Conservation (phyloP, 1,140 invertebrate species). For the Ceratosolen solmsi region DNA sequence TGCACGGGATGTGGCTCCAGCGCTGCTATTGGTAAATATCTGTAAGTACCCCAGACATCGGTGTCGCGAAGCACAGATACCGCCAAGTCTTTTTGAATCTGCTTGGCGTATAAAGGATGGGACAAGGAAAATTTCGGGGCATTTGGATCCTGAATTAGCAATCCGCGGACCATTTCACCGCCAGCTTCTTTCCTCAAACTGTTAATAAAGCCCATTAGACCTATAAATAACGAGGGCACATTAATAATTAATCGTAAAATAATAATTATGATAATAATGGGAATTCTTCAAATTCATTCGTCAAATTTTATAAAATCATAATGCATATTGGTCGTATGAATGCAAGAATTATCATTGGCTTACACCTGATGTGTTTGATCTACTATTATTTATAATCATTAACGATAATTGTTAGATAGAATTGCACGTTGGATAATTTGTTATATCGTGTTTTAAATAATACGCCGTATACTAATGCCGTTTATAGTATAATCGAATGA, state of each 20-base stretch:
- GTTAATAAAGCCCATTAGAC: conserved; percentile 88
- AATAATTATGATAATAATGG: not conserved
- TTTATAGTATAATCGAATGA: no score
- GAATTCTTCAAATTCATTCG: no score
- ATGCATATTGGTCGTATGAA: no score
- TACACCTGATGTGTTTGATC: no score
- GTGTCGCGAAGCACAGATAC: conserved; percentile 81
- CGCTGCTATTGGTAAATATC: conserved; percentile 77
- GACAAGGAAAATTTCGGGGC: conserved; percentile 79
- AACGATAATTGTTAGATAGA: no score
- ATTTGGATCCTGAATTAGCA: conserved; percentile 79
- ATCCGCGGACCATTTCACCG: conserved; percentile 77
- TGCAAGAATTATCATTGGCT: no score
- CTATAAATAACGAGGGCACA: conserved; percentile 71
- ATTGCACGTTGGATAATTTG: no score
- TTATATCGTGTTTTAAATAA: no score
- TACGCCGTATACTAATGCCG: no score
- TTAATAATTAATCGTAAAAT: no score
- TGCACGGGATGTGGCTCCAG: conserved; percentile 68
- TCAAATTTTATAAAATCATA: no score
- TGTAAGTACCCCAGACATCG: conserved; percentile 84
- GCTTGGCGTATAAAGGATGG: conserved; percentile 77
- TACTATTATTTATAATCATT: no score
- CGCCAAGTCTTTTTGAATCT: conserved; percentile 82
- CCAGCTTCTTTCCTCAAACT: conserved; percentile 82